A percentile compares a stretch with the other conserved stretches of the same genome.
phyloP scores from a whole-genome alignment of 2,888 invertebrate genomes.

The Mactromeris polynyma region DNA sequence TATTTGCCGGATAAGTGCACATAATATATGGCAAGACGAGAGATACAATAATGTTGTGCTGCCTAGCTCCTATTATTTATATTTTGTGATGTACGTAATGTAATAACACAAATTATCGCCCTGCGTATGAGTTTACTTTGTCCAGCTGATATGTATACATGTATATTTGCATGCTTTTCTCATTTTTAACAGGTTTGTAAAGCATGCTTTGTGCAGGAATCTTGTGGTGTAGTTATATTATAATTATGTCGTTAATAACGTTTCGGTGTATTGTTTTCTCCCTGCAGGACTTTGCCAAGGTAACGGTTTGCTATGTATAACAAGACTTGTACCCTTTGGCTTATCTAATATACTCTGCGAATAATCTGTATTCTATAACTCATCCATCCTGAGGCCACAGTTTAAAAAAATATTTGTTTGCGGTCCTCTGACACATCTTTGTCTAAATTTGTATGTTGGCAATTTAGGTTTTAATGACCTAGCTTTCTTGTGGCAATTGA shows the following conservation, averaged over 20 bases:
- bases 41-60: too few relatives aligned
- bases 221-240: constrained; percentile 8
- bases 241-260: constrained; percentile 6
- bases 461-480: too few relatives aligned
- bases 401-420: too few relatives aligned
- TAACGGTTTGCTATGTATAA: constrained; percentile 24
- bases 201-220: not conserved
- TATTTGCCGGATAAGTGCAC: too few relatives aligned
- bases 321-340: not conserved
- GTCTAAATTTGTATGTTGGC: too few relatives aligned
- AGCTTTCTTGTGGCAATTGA: too few relatives aligned
- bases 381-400: too few relatives aligned
- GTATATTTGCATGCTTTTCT: not conserved
- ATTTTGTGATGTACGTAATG: not conserved
- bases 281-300: constrained; percentile 46
- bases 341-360: not conserved
- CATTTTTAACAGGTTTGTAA: not conserved
- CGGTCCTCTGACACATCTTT: too few relatives aligned
- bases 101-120: not conserved
- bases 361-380: not conserved
- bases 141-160: not conserved
- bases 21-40: too few relatives aligned
- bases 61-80: too few relatives aligned
- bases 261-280: constrained; percentile 28
- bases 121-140: not conserved